Conservation (phyloP, 2,888 invertebrate genomes). For the Brachypterus glaber region DNA sequence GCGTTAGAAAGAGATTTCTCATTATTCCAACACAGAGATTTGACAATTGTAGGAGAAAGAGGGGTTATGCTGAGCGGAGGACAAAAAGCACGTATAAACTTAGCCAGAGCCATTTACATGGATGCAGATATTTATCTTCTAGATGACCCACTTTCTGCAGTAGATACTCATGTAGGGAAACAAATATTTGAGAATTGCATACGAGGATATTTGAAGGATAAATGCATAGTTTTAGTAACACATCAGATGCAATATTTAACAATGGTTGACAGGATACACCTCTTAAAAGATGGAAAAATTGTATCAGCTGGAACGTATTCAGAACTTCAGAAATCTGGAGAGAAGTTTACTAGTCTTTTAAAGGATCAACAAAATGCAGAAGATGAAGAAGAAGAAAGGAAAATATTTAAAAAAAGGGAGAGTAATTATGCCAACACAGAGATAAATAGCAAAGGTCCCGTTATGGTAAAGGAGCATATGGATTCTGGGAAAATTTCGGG, state of each 20-base stretch:
- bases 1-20: constrained; percentile 61
- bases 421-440: constrained; percentile 9
- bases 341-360: constrained; percentile 56
- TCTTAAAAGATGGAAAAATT: constrained; percentile 47
- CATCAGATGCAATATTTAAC: constrained; percentile 71
- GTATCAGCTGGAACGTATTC: constrained; percentile 57
- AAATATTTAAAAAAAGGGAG: too few species aligned
- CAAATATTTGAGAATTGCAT: constrained; percentile 69
- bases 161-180: constrained; percentile 66
- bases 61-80: constrained; percentile 71
- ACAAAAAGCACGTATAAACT: constrained; percentile 62
- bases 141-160: constrained; percentile 74
- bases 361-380: constrained; percentile 19
- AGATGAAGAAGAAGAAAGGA: constrained; percentile 15
- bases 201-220: constrained; percentile 49
- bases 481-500: constrained; percentile 47
- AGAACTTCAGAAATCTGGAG: constrained; percentile 57
- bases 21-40: constrained; percentile 55
- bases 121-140: constrained; percentile 67
- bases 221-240: constrained; percentile 65
- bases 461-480: constrained; percentile 47
- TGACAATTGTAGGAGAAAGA: constrained; percentile 64
- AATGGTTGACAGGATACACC: constrained; percentile 45
- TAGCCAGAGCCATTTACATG: constrained; percentile 54
- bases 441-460: constrained; percentile 22